These are phyloP conservation scores for Halichondria panicea DNA, from an alignment of 37 sponge, comb jelly and placozoan genomes.

Conservation along the genomic window DNA sequence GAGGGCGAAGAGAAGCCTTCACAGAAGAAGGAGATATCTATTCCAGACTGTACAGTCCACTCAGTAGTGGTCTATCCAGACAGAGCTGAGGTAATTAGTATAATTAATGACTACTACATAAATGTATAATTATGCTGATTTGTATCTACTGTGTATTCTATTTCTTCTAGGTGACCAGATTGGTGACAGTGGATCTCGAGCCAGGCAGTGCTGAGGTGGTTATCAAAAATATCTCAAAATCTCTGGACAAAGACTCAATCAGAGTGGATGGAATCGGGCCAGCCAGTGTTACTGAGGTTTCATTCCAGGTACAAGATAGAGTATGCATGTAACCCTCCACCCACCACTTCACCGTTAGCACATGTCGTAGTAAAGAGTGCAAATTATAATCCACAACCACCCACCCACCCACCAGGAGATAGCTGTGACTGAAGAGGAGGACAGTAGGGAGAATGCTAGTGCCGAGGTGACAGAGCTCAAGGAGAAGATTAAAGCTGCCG, in stretches of 20 bases:
- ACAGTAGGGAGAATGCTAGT: constrained; percentile 12
- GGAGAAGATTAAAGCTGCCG: background rate
- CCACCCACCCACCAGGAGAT: constrained; percentile 23
- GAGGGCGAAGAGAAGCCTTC: background rate
- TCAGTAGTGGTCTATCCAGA: constrained; percentile 71
- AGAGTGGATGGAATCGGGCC: constrained; percentile 67
- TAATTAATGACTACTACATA: background rate
- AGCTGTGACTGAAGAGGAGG: constrained; percentile 42
- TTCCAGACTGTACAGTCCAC: constrained; percentile 44
- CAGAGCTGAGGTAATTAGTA: constrained; percentile 59
- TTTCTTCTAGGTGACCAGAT: constrained; percentile 34
- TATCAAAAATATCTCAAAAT: constrained; percentile 61
- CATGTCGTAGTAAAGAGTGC: background rate
- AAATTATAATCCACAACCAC: background rate
- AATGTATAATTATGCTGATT: too few species aligned
- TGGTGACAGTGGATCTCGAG: constrained; percentile 37
- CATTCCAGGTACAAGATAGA: constrained; percentile 58
- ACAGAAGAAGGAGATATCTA: constrained; percentile 34
- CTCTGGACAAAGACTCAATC: constrained; percentile 71
- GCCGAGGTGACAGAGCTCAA: constrained; percentile 38
- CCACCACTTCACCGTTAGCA: too few species aligned
- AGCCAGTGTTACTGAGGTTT: constrained; percentile 63
- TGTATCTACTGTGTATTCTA: too few species aligned
- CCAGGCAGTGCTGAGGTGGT: constrained; percentile 58
- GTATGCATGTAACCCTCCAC: too few species aligned